A percentile compares a stretch with the other conserved stretches of the same genome.
Evolutionary conservation across 2,797 vertebrate genomes (phyloP).

Genomic region (Gouania willdenowi): DNA sequence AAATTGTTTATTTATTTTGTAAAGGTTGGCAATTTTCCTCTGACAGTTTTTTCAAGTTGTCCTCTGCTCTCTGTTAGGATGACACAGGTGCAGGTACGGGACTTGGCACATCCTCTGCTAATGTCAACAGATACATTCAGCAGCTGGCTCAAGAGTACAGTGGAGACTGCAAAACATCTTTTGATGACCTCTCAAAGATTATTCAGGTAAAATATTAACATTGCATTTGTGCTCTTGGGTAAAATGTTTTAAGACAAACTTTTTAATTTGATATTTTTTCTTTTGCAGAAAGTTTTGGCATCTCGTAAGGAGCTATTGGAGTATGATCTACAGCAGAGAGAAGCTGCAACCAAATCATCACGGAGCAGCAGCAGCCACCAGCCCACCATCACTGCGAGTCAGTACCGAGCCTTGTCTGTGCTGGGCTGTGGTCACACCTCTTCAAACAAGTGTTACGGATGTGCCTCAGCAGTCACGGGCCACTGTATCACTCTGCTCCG

Average conservation of each 20-base stretch:
- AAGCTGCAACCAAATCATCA: slow-evolving; percentile 92
- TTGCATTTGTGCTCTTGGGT: too few relatives aligned
- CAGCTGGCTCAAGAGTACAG: slow-evolving; percentile 97
- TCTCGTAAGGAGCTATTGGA: slow-evolving; percentile 97
- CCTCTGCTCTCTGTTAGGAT: slow-evolving; percentile 73
- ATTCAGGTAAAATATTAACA: slow-evolving; percentile 82
- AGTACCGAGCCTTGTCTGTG: slow-evolving; percentile 94
- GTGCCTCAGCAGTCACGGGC: slow-evolving; percentile 93
- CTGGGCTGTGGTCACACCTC: slow-evolving; percentile 95
- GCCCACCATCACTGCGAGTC: slow-evolving; percentile 95
- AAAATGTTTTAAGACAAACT: too few relatives aligned
- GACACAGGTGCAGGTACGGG: slow-evolving; percentile 86
- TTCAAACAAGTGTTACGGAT: slow-evolving; percentile 96
- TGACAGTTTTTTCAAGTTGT: too few relatives aligned
- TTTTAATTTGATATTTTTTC: not conserved
- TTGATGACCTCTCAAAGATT: slow-evolving; percentile 97
- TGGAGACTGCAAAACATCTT: slow-evolving; percentile 97
- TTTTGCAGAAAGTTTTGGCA: slow-evolving; percentile 95
- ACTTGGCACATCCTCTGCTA: slow-evolving; percentile 90
- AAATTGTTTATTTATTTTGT: too few relatives aligned
- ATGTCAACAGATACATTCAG: slow-evolving; percentile 95
- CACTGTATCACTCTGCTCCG: slow-evolving; percentile 94
- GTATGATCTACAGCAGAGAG: slow-evolving; percentile 95
- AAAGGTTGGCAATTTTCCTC: too few relatives aligned
- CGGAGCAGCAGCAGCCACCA: slow-evolving; percentile 85